Base-by-base conservation (phyloP, 2,888 invertebrate genomes). In the Drosophila austrosaltans region DNA sequence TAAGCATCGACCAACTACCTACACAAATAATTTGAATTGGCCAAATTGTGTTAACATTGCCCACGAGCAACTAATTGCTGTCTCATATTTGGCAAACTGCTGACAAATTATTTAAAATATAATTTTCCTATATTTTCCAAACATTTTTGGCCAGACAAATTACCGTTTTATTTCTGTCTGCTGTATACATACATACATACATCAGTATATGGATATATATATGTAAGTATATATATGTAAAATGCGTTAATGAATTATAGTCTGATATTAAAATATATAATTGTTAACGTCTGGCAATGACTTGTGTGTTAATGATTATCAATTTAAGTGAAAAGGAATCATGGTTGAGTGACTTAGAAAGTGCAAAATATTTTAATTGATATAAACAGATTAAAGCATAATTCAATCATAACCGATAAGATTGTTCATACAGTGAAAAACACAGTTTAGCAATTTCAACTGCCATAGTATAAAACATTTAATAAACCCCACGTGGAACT, bases 51-150 rank as follows among this genome's bases (percentile, higher is more conserved):
- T 36, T 63, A 63, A 22, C 72, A 72, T 75, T 72, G 76, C 70
- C 82, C 88, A 78, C 75, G 72, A 82, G 76, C 89, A 77, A 88
- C 89, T 87, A 89, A 88, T 90, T 89, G 81, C 80, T 59, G 70
- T 60, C 82, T 80, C 86, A n/a, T 40, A 64, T 83, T 85, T 83
- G 85, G 78, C 80, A 81, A 90, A 87, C 79, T 85, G 91, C 84
- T 91, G 91, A 91, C 90, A 91, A 90, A 79, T 83, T 87, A 82
- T 88, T 87, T 76, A 81, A 69, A 87, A 88, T 82, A 86, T 53
- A 36, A 62, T 44, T 64, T 48, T 62, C 12, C 25, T 25, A 30
- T 42, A 53, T 36, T 56, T 54, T 53, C 44, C 39, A 42, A 62
- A 30, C 30, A 16, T 70, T 64, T 40, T 65, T 28, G 59, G 54